Evolutionary conservation across 1,140 invertebrate genomes (phyloP).

Genomic region (Megathymus violae): DNA sequence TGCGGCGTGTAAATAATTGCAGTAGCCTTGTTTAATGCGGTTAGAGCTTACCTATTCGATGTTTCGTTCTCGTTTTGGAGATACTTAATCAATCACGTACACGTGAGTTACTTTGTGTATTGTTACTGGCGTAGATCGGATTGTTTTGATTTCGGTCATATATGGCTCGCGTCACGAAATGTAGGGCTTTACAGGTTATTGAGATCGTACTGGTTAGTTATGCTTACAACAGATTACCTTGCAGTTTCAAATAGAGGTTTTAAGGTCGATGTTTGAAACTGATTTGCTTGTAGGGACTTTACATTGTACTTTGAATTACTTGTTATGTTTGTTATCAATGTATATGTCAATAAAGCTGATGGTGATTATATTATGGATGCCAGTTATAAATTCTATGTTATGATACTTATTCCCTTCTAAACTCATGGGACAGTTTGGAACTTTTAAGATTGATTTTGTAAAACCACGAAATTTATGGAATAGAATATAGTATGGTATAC

Average conservation of each 20-base stretch:
- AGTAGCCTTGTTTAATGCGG: constrained; percentile 31
- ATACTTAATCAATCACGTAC: constrained; percentile 47
- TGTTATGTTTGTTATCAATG: too few species aligned
- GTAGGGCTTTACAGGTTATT: constrained; percentile 4
- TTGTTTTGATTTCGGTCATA: constrained; percentile 31
- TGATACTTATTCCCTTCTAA: too few species aligned
- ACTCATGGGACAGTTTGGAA: too few species aligned
- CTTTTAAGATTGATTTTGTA: too few species aligned
- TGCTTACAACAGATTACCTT: background rate
- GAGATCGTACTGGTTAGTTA: constrained; percentile 8
- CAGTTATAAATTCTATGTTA: too few species aligned
- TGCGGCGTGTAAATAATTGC: constrained; percentile 29
- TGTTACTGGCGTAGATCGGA: constrained; percentile 17
- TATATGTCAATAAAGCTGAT: too few species aligned
- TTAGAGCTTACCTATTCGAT: constrained; percentile 31
- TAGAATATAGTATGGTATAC: too few species aligned
- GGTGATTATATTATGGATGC: too few species aligned
- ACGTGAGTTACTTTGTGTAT: constrained; percentile 42
- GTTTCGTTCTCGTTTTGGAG: constrained; percentile 46
- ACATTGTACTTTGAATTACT: too few species aligned
- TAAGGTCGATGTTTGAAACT: background rate
- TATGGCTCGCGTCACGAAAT: constrained; percentile 24
- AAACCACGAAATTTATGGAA: too few species aligned
- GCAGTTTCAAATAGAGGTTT: background rate
- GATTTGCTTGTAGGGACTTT: background rate